Evolutionary conservation across 2,888 invertebrate genomes (phyloP).

Genomic region (Balanococcus diminutus): DNA sequence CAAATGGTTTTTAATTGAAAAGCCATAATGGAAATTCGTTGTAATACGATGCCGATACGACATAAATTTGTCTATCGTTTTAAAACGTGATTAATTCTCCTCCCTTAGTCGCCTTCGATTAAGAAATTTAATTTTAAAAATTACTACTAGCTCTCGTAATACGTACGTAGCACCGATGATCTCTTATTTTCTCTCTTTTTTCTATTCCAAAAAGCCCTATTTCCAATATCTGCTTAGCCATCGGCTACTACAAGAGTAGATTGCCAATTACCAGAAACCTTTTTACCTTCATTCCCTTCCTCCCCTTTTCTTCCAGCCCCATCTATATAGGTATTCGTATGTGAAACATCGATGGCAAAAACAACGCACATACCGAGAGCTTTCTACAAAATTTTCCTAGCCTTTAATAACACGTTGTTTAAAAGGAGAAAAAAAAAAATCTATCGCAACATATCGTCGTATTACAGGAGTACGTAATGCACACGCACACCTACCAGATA

Average conservation of each 20-base stretch:
- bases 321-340: neutral
- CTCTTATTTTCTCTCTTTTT: neutral
- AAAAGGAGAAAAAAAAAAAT: too few species aligned
- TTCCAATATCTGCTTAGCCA: neutral
- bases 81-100: conserved; percentile 1
- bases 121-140: conserved; percentile 14
- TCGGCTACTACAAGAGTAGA: neutral
- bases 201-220: neutral
- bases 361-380: neutral
- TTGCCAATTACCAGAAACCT: neutral
- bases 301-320: neutral
- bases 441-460: neutral
- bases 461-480: neutral
- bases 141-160: neutral
- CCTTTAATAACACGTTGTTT: neutral
- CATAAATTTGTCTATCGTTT: conserved; percentile 26
- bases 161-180: neutral
- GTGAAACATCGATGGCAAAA: neutral
- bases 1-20: conserved; percentile 30
- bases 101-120: neutral
- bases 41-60: neutral
- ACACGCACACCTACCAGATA: neutral
- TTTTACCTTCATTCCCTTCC: neutral
- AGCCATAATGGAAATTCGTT: conserved; percentile 37
- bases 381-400: neutral